Base-by-base conservation (phyloP, 1,140 invertebrate genomes). In the Rhysida immarginata region DNA sequence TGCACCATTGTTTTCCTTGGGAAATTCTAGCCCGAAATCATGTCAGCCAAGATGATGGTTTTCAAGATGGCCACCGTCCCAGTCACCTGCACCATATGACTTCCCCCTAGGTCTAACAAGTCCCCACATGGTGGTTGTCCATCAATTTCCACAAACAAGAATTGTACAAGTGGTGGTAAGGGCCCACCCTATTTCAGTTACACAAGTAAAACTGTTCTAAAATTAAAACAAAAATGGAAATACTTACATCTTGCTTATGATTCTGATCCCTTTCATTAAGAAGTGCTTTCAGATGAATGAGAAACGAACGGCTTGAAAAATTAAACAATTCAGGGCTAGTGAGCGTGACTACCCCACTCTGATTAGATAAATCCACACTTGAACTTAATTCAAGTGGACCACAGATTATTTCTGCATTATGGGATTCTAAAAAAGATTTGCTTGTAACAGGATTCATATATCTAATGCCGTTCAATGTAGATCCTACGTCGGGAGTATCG, bases 381-480 rank as follows among this genome's bases (percentile, higher is more conserved):
- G 81, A 79, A 11, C 81, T 78, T 2, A 94, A 71, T 63, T 83
- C 80, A 1, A 93, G 76, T 8, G 91, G 91, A 1, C 90, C 91
- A 55, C 87, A 90, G 11, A 94, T 68, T 53, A 94, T 84, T 66
- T 93, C 88, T 0, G 85, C 86, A 71, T 91, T 88, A 64, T 91
- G 85, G 13, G 82, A 80, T 58, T 83, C 78, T 35, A 89, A 73
- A 70, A 90, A 93, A 67, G 86, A 84, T 54, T 85, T 81, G 29
- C 80, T 81, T 16, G 81, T 75, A 0, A 87, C 81, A 20, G 84
- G 84, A 73, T 90, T 89, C 42, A 11, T 20, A 41, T 35, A 13
- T n/a, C 20, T 26, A 13, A 45, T 25, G 21, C 16, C 1, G 42
- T 26, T 23, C 41, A 48, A 43, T 14, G 25, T 41, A 20, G 20